These are phyloP conservation scores for Gallinago undulata DNA, from an alignment of 2,113 vertebrate genomes.

Conservation along the genomic window DNA sequence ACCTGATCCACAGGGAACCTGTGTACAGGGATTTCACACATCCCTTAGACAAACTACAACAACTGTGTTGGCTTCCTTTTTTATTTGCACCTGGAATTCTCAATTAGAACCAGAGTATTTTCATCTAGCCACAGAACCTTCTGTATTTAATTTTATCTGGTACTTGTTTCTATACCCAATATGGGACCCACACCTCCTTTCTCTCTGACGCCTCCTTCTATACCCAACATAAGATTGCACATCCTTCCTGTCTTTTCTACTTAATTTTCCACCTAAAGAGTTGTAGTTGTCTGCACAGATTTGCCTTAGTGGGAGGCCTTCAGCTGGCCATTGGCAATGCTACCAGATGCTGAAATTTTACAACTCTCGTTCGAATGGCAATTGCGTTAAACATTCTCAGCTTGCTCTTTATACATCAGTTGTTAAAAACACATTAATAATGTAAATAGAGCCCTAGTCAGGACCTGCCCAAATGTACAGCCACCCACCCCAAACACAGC, in stretches of 20 bases:
- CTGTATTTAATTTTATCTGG: neutral
- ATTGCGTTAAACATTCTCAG: neutral
- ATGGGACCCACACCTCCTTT: neutral
- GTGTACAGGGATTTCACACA: neutral
- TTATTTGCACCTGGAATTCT: neutral
- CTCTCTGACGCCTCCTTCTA: neutral
- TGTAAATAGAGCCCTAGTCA: neutral
- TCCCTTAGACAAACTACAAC: neutral
- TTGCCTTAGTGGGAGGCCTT: neutral
- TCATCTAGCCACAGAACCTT: neutral
- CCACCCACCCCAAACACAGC: neutral
- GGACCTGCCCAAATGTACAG: neutral
- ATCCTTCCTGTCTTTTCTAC: neutral
- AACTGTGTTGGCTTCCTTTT: neutral
- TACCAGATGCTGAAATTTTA: neutral
- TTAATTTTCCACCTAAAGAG: neutral
- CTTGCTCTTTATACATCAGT: neutral
- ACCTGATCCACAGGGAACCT: neutral
- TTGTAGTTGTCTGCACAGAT: neutral
- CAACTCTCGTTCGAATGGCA: neutral
- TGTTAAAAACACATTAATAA: slow-evolving; percentile 15
- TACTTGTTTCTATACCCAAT: accelerated
- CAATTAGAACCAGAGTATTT: neutral
- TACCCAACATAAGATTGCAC: no score
- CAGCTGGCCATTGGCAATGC: neutral